Base-by-base conservation (phyloP, 2,797 vertebrate genomes). In the Enteromius anoplus region DNA sequence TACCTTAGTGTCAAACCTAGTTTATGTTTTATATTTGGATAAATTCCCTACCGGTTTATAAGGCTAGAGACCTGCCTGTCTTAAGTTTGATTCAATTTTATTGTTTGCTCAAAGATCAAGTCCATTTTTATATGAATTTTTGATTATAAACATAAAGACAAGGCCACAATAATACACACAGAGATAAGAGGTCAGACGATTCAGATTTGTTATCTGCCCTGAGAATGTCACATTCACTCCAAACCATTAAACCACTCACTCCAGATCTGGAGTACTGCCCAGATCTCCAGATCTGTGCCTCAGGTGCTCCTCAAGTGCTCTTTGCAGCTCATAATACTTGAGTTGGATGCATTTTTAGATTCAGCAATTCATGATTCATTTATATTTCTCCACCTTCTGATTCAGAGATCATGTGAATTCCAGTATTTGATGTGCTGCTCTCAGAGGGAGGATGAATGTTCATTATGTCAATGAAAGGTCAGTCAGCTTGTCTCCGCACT, bases 161-260 rank as follows among this genome's bases (percentile, higher is more conserved):
- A 37, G 2, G 32, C 64, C 17, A 34, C 49, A 21, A 19, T 1
- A 3, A 51, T 72, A 14, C 29, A 10, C 14, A 4, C 10, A 37
- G 49, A 75, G 19, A 55, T 75, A 37, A 37, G 5, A 58, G 2
- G 29, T 51, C 26, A 51, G 26, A 15, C 12, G 5, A 29, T 55
- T 55, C 32, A 37, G 2, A 51, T 82, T 75, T 84, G 68, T 81
- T 82, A n/a, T 81, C 53, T 78, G 68, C 47, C 29, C 26, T 84
- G 64, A 64, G 42, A 87, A 79, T 65, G 75, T 78, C 55, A 72
- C 58, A 26, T 60, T 62, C 53, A 58, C 53, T 55, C 53, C 53
- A 55, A n/a, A 55, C 51, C 5, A 53, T 21, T 53, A 21, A 53
- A 53, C 19, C 37, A 76, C 80, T 82, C 45, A 71, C 32, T n/a